Conservation (phyloP, 2,797 vertebrate species). For the Gallinago solitaria region DNA sequence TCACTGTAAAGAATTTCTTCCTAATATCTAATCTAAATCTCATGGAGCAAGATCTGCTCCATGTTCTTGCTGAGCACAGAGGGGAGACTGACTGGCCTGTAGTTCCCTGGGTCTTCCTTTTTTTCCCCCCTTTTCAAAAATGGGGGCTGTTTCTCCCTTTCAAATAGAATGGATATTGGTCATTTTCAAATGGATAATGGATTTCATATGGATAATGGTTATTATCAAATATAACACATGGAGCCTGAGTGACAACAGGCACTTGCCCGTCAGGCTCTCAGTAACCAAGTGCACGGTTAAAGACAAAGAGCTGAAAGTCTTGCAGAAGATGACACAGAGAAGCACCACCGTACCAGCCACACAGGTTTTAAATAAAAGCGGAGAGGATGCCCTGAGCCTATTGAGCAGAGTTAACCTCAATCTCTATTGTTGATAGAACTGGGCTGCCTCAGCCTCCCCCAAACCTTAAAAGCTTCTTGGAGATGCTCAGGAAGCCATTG, state of each 20-base stretch:
- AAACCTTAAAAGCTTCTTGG: background rate
- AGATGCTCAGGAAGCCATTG: background rate
- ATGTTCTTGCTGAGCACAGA: too few species aligned
- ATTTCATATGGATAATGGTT: too few species aligned
- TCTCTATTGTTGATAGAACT: rapidly evolving
- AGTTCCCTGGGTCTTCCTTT: too few species aligned
- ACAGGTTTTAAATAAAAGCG: background rate
- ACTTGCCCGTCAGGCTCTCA: rapidly evolving
- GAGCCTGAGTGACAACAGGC: background rate
- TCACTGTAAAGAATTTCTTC: too few species aligned
- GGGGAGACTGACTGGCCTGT: too few species aligned
- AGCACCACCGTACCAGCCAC: background rate
- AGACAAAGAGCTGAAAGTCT: background rate
- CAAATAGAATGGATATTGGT: too few species aligned
- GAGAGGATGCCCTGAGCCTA: background rate
- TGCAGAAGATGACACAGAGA: background rate
- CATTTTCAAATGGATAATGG: too few species aligned
- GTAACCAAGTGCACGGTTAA: background rate
- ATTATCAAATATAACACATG: too few species aligned
- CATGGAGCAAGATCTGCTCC: too few species aligned
- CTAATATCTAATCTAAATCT: too few species aligned
- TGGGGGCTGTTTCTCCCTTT: too few species aligned
- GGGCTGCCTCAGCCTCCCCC: background rate
- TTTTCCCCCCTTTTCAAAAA: too few species aligned
- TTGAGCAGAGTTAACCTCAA: background rate